Evolutionary conservation across 2,888 invertebrate species (phyloP).

Genomic region (Lamellibrachia satsuma): DNA sequence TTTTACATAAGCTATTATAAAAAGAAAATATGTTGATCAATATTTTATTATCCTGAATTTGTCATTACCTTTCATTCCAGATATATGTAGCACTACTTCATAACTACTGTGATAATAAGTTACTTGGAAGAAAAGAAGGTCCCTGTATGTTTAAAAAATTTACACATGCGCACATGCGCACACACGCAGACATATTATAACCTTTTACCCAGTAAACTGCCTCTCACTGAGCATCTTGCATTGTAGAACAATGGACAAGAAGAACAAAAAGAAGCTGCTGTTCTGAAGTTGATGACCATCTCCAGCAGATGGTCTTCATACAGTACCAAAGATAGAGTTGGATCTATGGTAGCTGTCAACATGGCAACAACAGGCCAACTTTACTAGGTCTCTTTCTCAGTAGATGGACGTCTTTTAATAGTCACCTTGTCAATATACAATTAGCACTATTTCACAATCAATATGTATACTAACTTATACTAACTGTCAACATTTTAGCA

Average conservation of each 20-base stretch:
- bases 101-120: no score
- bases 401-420: neutral
- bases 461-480: no score
- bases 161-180: no score
- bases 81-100: no score
- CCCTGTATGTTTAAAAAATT: no score
- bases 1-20: no score
- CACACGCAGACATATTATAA: no score
- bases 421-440: neutral
- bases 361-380: neutral
- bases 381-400: neutral
- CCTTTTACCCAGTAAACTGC: no score
- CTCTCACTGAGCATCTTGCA: neutral
- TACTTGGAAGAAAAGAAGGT: no score
- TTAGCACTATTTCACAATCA: conserved; percentile 3
- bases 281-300: conserved; percentile 3
- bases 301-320: neutral
- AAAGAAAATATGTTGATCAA: no score
- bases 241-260: neutral
- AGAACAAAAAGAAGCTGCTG: conserved; percentile 4
- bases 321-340: conserved; percentile 13
- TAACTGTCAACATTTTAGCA: neutral
- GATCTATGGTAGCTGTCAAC: neutral
- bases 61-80: no score
- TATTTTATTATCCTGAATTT: no score